Evolutionary conservation across 1,140 invertebrate species (phyloP), one percentile per base, ranked within the genome.

Genomic region (Chironomus tepperi): DNA sequence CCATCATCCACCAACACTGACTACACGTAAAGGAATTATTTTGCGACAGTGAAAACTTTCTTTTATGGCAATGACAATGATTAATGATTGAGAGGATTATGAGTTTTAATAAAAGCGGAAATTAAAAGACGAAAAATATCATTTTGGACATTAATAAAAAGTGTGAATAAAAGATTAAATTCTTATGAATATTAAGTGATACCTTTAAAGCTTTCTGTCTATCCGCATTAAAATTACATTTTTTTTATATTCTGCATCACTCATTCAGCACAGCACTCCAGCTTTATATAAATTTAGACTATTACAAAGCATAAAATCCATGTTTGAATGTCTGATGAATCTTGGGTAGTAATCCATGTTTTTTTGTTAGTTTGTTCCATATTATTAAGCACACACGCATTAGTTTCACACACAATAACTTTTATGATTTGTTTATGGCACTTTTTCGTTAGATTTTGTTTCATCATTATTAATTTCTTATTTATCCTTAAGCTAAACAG

Each of bases 401-500:
- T 57, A 57, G 47, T 57, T n/a, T 34, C 47, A 57, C 47, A 57
- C 47, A 57, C 47, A 57, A 34, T 34, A 34, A 34, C 24, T 57
- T 57, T 12, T 57, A 12, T 57, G n/a, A 12, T 57, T 57, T 12
- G n/a, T 70, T 70, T 70, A 19, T 70, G 65, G 65, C 65, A 70
- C 65, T 70, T 70, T 70, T 70, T 70, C 65, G 65, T 70, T 70
- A 70, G 65, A 19, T 70, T 70, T 70, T 70, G 47, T 12, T 57
- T 57, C n/a, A 57, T n/a, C 12, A n/a, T n/a, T n/a, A 57, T 70
- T 70, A 19, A 8, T 70, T 70, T 19, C 18, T n/a, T 8, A n/a
- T n/a, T 34, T 34, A 34, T 34, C 24, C 24, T 34, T 34, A 34
- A 34, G 24, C 24, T 34, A 34, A 34, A 34, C 24, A 34, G 24